Evolutionary conservation across 2,113 vertebrate species (phyloP).

Genomic region (Nestor notabilis): DNA sequence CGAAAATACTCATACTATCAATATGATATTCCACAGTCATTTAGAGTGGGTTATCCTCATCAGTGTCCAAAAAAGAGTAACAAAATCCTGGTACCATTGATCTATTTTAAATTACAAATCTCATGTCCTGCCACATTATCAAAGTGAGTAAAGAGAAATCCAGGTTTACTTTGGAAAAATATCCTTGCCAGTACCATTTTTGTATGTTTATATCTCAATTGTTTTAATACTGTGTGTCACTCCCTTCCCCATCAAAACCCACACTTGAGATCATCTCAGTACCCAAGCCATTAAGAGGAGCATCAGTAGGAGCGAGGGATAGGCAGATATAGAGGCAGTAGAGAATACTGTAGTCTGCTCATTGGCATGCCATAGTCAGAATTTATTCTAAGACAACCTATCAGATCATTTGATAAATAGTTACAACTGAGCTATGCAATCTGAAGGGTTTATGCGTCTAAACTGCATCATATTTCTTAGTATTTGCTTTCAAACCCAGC

Average conservation of each 20-base stretch:
- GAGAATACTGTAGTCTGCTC: not conserved
- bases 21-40: not conserved
- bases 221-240: not conserved
- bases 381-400: not conserved
- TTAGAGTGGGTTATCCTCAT: not conserved
- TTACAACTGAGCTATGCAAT: not conserved
- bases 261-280: not conserved
- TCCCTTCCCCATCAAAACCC: not conserved
- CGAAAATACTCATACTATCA: not conserved
- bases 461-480: not conserved
- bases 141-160: not conserved
- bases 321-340: not conserved
- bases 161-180: not conserved
- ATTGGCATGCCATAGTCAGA: not conserved
- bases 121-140: not conserved
- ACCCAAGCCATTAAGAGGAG: not conserved
- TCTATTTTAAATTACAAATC: not conserved
- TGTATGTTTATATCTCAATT: not conserved
- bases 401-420: not conserved
- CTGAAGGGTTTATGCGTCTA: not conserved
- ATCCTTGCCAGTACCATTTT: not conserved
- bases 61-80: not conserved
- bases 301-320: not conserved
- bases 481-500: not conserved
- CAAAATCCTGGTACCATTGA: not conserved